Evolutionary conservation across 2,113 vertebrate species (phyloP).

Genomic region (Cercopithecus mona): DNA sequence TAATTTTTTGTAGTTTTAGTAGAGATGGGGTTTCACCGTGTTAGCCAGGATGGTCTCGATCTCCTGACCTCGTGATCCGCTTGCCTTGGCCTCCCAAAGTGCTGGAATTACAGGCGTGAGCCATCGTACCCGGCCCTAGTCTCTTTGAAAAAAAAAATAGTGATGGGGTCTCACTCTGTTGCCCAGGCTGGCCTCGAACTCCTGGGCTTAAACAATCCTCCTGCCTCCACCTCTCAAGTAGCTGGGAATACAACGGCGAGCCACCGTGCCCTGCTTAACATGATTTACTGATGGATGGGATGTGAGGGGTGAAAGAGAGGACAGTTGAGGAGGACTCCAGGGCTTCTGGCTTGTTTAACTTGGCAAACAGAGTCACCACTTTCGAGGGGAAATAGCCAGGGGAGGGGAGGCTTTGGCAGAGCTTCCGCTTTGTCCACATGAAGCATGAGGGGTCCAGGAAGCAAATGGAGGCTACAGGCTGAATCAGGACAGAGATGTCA

Average conservation of each 20-base stretch:
- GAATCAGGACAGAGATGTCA: background rate
- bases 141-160: no score
- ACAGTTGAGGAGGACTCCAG: background rate
- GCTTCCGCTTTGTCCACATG: background rate
- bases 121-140: no score
- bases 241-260: background rate
- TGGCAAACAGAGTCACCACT: background rate
- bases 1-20: no score
- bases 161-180: background rate
- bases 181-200: background rate
- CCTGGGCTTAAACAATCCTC: no score
- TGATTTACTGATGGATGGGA: background rate
- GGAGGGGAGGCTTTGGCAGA: background rate
- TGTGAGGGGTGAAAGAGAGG: background rate
- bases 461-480: background rate
- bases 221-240: background rate
- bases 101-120: no score
- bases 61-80: no score
- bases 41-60: no score
- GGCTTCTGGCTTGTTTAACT: background rate
- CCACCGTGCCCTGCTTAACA: background rate
- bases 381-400: background rate
- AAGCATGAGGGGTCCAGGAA: rapidly evolving
- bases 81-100: no score
- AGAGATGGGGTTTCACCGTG: rapidly evolving